Conservation (phyloP, 2,113 vertebrate species). For the Herpetotheres cachinnans region DNA sequence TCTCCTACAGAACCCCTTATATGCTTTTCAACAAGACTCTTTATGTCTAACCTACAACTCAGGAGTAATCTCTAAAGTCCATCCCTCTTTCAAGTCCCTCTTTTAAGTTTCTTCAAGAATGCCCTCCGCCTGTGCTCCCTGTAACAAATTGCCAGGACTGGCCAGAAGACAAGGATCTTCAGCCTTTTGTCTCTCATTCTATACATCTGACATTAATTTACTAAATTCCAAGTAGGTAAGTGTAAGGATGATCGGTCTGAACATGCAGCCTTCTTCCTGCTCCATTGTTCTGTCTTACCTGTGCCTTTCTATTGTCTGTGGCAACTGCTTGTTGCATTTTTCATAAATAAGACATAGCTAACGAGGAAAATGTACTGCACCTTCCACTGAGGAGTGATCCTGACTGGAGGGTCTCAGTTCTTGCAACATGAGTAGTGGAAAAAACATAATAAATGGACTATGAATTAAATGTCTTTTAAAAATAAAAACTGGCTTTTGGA, state of each 20-base stretch:
- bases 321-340: neutral
- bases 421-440: neutral
- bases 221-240: neutral
- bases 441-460: neutral
- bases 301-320: neutral
- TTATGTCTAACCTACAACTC: neutral
- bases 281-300: neutral
- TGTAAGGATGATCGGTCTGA: neutral
- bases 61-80: neutral
- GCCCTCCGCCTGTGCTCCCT: neutral
- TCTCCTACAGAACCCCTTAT: neutral
- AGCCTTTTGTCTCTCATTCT: neutral
- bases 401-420: neutral
- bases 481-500: neutral
- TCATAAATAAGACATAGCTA: neutral
- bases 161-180: neutral
- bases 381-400: neutral
- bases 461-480: neutral
- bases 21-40: neutral
- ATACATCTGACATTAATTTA: neutral
- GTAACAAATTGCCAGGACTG: neutral
- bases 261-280: neutral
- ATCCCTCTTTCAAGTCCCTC: neutral
- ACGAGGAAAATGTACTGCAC: neutral
- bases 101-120: neutral